Evolutionary conservation across 2,113 vertebrate genomes (phyloP).

Genomic region (Equus quagga): DNA sequence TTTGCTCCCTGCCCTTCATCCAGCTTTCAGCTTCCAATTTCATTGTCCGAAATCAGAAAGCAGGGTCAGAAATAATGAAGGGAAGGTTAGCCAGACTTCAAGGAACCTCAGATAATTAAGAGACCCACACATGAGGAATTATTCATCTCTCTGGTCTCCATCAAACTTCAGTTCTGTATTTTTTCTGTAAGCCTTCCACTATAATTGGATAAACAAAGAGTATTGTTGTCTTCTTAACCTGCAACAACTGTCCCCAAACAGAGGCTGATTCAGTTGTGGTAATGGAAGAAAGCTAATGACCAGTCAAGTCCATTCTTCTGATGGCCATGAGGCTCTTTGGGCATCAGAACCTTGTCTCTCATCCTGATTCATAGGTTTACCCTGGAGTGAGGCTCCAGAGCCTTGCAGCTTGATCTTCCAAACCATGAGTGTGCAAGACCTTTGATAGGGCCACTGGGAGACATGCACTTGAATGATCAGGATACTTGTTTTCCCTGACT

Average conservation of each 20-base stretch:
- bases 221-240: not conserved
- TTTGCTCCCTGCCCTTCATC: not conserved
- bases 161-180: constrained; percentile 26
- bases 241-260: not conserved
- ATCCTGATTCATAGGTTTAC: not conserved
- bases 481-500: not conserved
- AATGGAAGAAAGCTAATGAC: not conserved
- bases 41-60: constrained; percentile 54
- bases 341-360: not conserved
- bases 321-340: not conserved
- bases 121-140: constrained; percentile 31
- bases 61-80: constrained; percentile 67
- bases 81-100: constrained; percentile 50
- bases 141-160: constrained; percentile 36
- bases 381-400: not conserved
- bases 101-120: constrained; percentile 64
- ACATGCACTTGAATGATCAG: not conserved
- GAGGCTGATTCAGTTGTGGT: not conserved
- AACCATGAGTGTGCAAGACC: not conserved
- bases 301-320: not conserved
- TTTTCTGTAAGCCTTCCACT: not conserved
- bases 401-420: not conserved
- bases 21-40: constrained; percentile 3
- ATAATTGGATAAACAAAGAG: constrained; percentile 28
- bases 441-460: not conserved